Percentiles rank a stretch among this genome's conserved stretches.
phyloP scores from a whole-genome alignment of 1,140 invertebrate genomes.

The Drosophila mayri region DNA sequence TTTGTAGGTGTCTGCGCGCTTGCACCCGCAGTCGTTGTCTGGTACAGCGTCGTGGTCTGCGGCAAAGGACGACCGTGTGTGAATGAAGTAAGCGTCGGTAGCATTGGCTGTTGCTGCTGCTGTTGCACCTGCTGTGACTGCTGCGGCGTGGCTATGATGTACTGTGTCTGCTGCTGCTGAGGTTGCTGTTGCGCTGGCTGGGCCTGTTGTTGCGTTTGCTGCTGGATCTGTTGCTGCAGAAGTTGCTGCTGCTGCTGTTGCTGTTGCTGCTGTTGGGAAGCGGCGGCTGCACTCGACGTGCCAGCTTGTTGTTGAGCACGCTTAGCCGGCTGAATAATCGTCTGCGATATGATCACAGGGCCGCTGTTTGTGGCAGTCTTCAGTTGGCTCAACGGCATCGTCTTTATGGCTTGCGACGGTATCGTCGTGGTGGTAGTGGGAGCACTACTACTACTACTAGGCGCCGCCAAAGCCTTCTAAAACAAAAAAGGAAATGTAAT shows the following conservation, averaged over 20 bases:
- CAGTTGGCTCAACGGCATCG: conserved; percentile 80
- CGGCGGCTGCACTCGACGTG: conserved; percentile 63
- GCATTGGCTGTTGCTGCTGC: conserved; percentile 65
- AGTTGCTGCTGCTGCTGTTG: conserved; percentile 53
- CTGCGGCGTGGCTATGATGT: conserved; percentile 60
- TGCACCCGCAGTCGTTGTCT: conserved; percentile 55
- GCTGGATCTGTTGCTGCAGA: conserved; percentile 65
- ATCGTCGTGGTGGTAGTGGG: conserved; percentile 67
- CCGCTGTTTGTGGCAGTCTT: conserved; percentile 80
- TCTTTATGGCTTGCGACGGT: conserved; percentile 78
- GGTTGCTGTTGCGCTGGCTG: conserved; percentile 30
- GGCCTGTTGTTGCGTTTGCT: conserved; percentile 53
- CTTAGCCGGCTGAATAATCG: conserved; percentile 82
- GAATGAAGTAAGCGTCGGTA: conserved; percentile 78
- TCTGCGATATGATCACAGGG: conserved; percentile 81
- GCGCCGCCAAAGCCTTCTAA: conserved; percentile 67
- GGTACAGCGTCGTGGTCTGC: conserved; percentile 76
- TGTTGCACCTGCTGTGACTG: conserved; percentile 70
- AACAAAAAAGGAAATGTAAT: background rate
- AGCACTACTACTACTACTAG: conserved; percentile 42
- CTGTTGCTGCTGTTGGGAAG: conserved; percentile 63
- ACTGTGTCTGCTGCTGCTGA: conserved; percentile 57
- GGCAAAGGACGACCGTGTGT: conserved; percentile 66
- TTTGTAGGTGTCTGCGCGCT: conserved; percentile 70
- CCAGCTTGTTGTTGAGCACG: conserved; percentile 72